Conservation (phyloP, 1,140 invertebrate species). For the Lepidotrigona ventralis region DNA sequence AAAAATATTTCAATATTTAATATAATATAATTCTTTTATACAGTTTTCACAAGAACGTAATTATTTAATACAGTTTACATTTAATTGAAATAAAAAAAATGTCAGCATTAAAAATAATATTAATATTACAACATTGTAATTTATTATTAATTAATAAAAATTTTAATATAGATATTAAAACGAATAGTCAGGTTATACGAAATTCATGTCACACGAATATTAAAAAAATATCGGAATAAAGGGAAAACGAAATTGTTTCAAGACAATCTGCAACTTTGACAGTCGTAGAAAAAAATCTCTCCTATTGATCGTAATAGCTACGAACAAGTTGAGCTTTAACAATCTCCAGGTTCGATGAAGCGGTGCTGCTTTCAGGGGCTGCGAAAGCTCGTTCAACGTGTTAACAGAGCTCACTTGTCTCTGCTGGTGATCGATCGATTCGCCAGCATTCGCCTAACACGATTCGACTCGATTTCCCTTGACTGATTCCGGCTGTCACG, state of each 20-base stretch:
- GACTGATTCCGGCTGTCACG: slow-evolving; percentile 42
- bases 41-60: too few species aligned
- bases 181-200: neutral
- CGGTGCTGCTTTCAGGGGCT: neutral
- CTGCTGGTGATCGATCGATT: slow-evolving; percentile 37
- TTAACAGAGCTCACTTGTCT: slow-evolving; percentile 30
- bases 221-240: neutral
- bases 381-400: neutral
- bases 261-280: neutral
- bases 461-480: slow-evolving; percentile 41
- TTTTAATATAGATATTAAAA: neutral
- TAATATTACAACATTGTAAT: too few species aligned
- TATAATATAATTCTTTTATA: too few species aligned
- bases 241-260: neutral
- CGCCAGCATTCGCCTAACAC: slow-evolving; percentile 20
- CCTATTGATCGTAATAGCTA: neutral
- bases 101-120: too few species aligned
- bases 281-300: neutral
- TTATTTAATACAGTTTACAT: too few species aligned
- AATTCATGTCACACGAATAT: too few species aligned
- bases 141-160: too few species aligned
- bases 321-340: neutral
- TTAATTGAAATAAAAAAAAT: too few species aligned
- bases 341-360: neutral
- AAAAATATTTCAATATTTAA: too few species aligned